Conservation (phyloP, 2,888 invertebrate genomes). For the Hesperia comma region DNA sequence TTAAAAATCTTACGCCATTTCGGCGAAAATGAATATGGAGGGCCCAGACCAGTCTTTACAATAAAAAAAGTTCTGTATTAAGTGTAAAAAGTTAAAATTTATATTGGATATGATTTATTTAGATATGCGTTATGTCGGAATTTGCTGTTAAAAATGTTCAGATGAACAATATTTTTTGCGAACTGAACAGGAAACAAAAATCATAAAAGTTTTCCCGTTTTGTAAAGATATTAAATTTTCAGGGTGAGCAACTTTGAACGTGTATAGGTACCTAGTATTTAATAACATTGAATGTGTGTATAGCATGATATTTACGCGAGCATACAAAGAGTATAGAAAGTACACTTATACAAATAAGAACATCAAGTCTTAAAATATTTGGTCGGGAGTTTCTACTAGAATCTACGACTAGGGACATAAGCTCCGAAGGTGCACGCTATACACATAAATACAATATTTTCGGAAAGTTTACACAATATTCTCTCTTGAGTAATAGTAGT, state of each 20-base stretch:
- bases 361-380: constrained; percentile 79
- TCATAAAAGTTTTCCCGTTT: not conserved
- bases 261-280: not conserved
- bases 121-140: constrained; percentile 27
- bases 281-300: constrained; percentile 1
- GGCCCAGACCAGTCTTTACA: constrained; percentile 33
- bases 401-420: constrained; percentile 78
- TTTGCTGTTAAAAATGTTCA: not conserved
- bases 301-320: constrained; percentile 15
- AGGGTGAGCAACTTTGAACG: constrained; percentile 13
- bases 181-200: not conserved
- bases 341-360: constrained; percentile 48
- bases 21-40: constrained; percentile 27
- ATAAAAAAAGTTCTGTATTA: constrained; percentile 21
- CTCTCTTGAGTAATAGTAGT: constrained; percentile 67
- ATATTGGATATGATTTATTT: constrained; percentile 20
- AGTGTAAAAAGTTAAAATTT: constrained; percentile 22
- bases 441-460: constrained; percentile 65
- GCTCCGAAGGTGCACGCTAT: constrained; percentile 79
- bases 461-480: constrained; percentile 66
- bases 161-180: not conserved
- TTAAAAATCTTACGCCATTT: constrained; percentile 16
- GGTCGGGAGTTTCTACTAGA: constrained; percentile 81
- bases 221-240: not conserved
- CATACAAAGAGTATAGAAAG: constrained; percentile 29